Conservation (phyloP, 1,140 invertebrate genomes). For the Hylyphantes graminicola region DNA sequence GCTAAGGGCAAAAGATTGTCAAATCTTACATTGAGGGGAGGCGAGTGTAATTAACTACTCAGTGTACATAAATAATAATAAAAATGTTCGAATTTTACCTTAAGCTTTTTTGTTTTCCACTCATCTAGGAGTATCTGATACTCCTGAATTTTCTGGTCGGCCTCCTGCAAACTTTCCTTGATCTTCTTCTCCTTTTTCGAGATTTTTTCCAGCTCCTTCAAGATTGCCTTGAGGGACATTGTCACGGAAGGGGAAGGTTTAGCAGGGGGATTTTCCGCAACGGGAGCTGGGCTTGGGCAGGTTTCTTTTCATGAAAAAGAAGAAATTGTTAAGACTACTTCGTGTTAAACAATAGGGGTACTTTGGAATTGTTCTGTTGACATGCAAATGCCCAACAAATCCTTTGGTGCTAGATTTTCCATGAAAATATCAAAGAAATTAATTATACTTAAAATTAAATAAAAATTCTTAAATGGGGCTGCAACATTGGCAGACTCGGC, state of each 20-base stretch:
- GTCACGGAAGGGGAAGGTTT: neutral
- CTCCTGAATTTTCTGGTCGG: slow-evolving; percentile 16
- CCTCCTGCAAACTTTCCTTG: neutral
- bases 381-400: no score
- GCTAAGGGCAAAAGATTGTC: neutral
- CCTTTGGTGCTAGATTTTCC: no score
- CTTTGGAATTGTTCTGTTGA: no score
- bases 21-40: neutral
- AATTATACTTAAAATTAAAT: no score
- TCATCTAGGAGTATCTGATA: slow-evolving; percentile 22
- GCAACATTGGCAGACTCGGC: no score
- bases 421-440: no score
- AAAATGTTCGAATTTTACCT: slow-evolving; percentile 6
- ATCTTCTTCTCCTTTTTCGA: neutral
- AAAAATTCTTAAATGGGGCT: no score
- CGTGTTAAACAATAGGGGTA: no score
- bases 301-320: no score
- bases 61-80: neutral
- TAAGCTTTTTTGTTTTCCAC: slow-evolving; percentile 30
- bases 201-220: slow-evolving; percentile 16
- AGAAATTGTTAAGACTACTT: neutral
- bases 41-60: neutral
- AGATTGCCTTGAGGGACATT: neutral
- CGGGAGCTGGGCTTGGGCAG: no score
- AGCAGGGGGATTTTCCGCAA: neutral